Evolutionary conservation across 2,797 vertebrate species (phyloP).

Genomic region (Sylvia borin): DNA sequence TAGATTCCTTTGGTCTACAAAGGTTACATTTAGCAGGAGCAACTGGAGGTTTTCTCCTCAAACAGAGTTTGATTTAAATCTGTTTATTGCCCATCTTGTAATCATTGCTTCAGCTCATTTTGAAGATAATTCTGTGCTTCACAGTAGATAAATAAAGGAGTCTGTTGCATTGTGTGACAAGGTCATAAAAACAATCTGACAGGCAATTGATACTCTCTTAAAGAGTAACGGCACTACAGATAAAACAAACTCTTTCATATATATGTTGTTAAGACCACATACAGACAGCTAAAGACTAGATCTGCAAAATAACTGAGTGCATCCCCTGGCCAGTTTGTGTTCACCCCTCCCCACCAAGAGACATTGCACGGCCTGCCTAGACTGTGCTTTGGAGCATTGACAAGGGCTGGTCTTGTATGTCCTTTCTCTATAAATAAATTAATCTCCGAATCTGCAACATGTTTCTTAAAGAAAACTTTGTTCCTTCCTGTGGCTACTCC

Average conservation of each 20-base stretch:
- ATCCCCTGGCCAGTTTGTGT: neutral
- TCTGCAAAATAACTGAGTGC: neutral
- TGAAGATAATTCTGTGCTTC: neutral
- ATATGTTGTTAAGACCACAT: accelerated
- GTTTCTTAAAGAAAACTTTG: neutral
- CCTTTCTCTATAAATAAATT: neutral
- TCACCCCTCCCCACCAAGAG: neutral
- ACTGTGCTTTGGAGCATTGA: neutral
- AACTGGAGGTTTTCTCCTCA: neutral
- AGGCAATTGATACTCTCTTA: neutral
- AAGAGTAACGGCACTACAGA: neutral
- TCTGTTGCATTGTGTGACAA: neutral
- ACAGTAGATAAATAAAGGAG: neutral
- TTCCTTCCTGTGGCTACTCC: neutral
- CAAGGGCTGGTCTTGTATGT: neutral
- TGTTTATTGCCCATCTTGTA: neutral
- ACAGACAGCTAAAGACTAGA: neutral
- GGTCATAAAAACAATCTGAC: slow-evolving; percentile 1
- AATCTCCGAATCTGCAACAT: neutral
- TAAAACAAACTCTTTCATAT: neutral
- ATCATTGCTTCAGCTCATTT: neutral
- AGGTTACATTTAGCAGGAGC: neutral
- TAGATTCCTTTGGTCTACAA: neutral
- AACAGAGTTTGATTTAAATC: neutral
- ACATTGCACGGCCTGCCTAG: neutral